These are phyloP conservation scores for Strigamia transsilvanica DNA, from an alignment of 2,888 invertebrate species.

Conservation along the genomic window DNA sequence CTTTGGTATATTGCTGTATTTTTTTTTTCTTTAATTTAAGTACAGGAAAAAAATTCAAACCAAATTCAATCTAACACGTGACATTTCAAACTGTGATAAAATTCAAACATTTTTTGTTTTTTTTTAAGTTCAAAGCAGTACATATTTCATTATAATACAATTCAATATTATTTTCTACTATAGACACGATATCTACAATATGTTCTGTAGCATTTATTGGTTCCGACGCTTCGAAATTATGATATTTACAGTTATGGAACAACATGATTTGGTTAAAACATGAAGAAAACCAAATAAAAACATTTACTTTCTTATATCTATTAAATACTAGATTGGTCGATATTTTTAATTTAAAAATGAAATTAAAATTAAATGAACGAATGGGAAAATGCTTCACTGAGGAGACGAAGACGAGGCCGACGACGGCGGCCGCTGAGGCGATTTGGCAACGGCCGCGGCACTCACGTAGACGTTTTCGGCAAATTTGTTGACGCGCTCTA, in stretches of 20 bases:
- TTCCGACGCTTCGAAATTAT: neutral
- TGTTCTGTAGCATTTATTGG: neutral
- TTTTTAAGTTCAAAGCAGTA: neutral
- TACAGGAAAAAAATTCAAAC: neutral
- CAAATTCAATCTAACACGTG: neutral
- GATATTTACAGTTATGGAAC: neutral
- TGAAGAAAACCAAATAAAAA: neutral
- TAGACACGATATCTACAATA: neutral
- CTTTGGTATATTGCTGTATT: constrained; percentile 6
- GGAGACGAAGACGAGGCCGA: constrained; percentile 1
- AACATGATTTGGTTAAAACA: neutral
- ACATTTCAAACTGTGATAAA: neutral
- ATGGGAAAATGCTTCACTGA: neutral
- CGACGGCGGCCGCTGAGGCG: neutral
- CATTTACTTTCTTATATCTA: neutral
- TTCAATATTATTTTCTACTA: neutral
- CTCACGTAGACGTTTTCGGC: constrained; percentile 58
- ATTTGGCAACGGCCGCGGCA: constrained; percentile 48
- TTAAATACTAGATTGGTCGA: neutral
- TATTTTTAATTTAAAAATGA: neutral
- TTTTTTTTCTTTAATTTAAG: neutral
- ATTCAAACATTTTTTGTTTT: neutral
- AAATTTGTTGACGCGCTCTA: constrained; percentile 80
- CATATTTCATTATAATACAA: neutral
- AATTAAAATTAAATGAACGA: neutral